These are phyloP conservation scores for Lampris incognitus DNA, from an alignment of 2,113 vertebrate species.

Conservation along the genomic window DNA sequence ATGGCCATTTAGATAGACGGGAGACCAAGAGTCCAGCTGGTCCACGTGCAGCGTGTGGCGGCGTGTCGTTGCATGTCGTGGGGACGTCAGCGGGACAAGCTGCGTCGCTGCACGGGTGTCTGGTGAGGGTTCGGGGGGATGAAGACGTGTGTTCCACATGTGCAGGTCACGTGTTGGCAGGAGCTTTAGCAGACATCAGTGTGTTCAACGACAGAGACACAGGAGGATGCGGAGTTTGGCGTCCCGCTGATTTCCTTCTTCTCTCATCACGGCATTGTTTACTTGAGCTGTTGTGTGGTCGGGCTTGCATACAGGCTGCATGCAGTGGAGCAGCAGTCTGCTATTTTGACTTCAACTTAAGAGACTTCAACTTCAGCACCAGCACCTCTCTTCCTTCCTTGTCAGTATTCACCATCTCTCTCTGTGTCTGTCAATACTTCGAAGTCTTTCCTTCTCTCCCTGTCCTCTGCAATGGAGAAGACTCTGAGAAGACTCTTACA, in stretches of 20 bases:
- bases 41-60: too few relatives aligned
- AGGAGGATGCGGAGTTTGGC: constrained; percentile 43
- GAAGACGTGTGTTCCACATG: too few relatives aligned
- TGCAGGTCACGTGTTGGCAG: too few relatives aligned
- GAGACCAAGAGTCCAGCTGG: too few relatives aligned
- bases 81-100: too few relatives aligned
- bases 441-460: constrained; percentile 5
- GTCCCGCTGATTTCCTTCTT: constrained; percentile 42
- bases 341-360: constrained; percentile 58
- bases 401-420: constrained; percentile 24
- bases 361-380: constrained; percentile 40
- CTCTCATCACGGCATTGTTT: constrained; percentile 66
- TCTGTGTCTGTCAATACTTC: neutral
- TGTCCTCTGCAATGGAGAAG: neutral
- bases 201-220: constrained; percentile 7
- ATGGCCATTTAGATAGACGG: too few relatives aligned
- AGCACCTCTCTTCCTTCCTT: constrained; percentile 25
- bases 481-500: constrained; percentile 42
- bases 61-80: too few relatives aligned
- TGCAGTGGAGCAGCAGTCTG: constrained; percentile 63
- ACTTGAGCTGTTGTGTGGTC: constrained; percentile 52
- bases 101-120: too few relatives aligned
- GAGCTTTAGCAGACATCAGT: too few relatives aligned
- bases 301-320: constrained; percentile 62
- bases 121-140: too few relatives aligned